Base-by-base conservation (phyloP, 2,113 vertebrate species). In the Centropristis striata region DNA sequence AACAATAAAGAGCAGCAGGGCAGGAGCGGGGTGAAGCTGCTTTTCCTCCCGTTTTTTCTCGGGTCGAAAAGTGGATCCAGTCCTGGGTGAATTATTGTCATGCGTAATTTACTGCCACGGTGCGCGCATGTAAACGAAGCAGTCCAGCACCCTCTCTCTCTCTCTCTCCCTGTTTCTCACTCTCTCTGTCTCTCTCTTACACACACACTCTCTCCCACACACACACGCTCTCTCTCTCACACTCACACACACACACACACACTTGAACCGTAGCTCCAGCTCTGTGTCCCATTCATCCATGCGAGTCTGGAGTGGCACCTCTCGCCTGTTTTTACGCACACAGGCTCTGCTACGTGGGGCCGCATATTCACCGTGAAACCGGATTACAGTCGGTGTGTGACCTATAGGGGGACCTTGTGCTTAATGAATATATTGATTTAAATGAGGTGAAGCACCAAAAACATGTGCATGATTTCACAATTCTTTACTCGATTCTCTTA, bases 251-350 rank as follows among this genome's bases (percentile, higher is more conserved):
- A 15, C 59, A 21, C 66, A 61, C 67, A 58, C 86, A 39, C 75
- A 25, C 67, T 53, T 95, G 92, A 94, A 95, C 96, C 95, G 93
- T 95, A 95, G 94, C 94, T 95, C 94, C 41, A 53, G 46, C 54
- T 42, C 49, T 15, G 70, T 21, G 68, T 65, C 78, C 64, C 78
- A 72, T 70, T 41, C 71, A 87, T 77, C 59, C 60, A 25, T 5
- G 76, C 66, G 55, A 41, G 66, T 73, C 39, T 83, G 80, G 74
- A 86, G 83, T 84, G 80, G 68, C 70, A 83, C 74, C 85, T 87
- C 71, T 77, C 49, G 32, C 49, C 36, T 73, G 13, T 61, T 54
- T 42, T 63, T 73, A 81, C 72, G 66, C 78, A 67, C 85, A 20
- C 80, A 51, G 65, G 36, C 83, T 86, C 77, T 73, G 27, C 55